These are phyloP conservation scores for Micoletzkya japonica DNA, from an alignment of 2,888 invertebrate species.

Conservation along the genomic window DNA sequence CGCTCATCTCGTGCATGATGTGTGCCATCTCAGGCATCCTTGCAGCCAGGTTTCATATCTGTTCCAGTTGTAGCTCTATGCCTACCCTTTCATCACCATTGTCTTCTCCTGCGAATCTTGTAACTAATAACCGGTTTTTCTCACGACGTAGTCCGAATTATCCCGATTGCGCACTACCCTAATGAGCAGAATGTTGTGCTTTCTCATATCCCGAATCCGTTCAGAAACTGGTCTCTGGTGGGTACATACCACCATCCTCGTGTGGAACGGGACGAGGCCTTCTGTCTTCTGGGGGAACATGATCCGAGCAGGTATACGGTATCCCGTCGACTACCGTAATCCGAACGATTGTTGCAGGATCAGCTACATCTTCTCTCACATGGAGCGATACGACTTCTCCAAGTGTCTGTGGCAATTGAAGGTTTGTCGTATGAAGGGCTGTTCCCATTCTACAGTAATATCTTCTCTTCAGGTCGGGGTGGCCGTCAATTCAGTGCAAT, in stretches of 20 bases:
- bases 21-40: constrained; percentile 53
- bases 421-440: constrained; percentile 28
- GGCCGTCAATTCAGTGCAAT: constrained; percentile 59
- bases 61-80: background rate
- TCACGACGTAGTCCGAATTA: no score
- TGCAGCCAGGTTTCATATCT: constrained; percentile 39
- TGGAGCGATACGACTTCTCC: constrained; percentile 58
- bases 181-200: no score
- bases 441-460: no score
- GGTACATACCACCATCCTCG: constrained; percentile 58
- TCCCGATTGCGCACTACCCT: no score
- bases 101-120: no score
- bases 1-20: constrained; percentile 56
- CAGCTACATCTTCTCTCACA: constrained; percentile 58
- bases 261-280: constrained; percentile 53
- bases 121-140: no score
- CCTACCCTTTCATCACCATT: no score
- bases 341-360: no score
- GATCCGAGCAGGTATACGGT: constrained; percentile 53
- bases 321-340: no score
- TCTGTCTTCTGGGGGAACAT: constrained; percentile 59
- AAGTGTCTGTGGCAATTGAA: constrained; percentile 52
- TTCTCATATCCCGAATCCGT: background rate
- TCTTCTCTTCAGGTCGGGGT: constrained; percentile 49
- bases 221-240: constrained; percentile 49